Percentiles rank a stretch among this genome's conserved stretches.
phyloP scores from a whole-genome alignment of 2,888 invertebrate genomes.

The Tipula vernalis region DNA sequence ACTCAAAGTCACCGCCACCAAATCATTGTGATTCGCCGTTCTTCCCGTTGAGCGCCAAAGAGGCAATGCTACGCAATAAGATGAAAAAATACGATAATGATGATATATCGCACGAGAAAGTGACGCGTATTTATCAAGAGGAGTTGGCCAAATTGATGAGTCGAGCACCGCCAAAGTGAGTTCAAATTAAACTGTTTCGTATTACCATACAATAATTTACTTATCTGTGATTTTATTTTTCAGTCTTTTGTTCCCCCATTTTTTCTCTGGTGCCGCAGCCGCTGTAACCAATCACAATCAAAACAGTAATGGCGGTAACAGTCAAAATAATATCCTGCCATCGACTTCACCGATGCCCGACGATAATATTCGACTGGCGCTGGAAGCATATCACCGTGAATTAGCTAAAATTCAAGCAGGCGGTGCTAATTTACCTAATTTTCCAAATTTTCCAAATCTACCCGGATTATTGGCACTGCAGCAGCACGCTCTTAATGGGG shows the following conservation, averaged over 20 bases:
- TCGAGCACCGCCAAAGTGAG: constrained; percentile 65
- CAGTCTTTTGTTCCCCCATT: constrained; percentile 73
- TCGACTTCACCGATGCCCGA: constrained; percentile 36
- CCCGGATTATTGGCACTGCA: constrained; percentile 65
- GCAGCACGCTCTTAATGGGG: constrained; percentile 56
- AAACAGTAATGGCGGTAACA: neutral
- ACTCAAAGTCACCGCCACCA: constrained; percentile 65
- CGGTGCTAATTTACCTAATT: constrained; percentile 42
- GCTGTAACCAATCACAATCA: neutral
- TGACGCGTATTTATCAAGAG: constrained; percentile 88
- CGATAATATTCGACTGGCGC: constrained; percentile 78
- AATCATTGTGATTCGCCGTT: constrained; percentile 72
- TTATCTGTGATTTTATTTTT: constrained; percentile 19
- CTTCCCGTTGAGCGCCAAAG: constrained; percentile 70
- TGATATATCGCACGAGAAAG: constrained; percentile 93
- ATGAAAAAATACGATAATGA: constrained; percentile 82
- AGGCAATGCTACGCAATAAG: constrained; percentile 54
- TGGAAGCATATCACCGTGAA: constrained; percentile 89
- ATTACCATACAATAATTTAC: neutral
- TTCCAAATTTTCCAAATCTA: constrained; percentile 40
- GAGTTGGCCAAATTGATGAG: constrained; percentile 89
- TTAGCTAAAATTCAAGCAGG: constrained; percentile 70
- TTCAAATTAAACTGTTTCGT: constrained; percentile 11
- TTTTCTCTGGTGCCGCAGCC: constrained; percentile 46
- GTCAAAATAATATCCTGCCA: constrained; percentile 27